These are phyloP conservation scores for Arctopsyche grandis DNA, from an alignment of 1,140 invertebrate species.

Conservation along the genomic window DNA sequence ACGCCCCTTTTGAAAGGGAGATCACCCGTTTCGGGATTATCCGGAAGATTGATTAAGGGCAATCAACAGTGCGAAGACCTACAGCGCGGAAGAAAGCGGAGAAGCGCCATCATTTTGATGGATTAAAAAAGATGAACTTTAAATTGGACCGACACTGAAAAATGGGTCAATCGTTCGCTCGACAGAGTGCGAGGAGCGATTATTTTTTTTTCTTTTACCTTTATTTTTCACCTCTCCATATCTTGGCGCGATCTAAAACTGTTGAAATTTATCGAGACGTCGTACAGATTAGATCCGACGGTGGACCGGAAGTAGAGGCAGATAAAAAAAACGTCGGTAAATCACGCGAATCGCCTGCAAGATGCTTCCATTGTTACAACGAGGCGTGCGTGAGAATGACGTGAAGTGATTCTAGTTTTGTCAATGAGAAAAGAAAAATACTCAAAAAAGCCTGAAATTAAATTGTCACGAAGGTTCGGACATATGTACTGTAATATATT, in stretches of 20 bases:
- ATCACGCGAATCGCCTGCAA: neutral
- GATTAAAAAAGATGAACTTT: constrained; percentile 14
- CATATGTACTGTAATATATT: too few species aligned
- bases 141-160: neutral
- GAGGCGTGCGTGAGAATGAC: constrained; percentile 10
- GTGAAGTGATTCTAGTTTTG: neutral
- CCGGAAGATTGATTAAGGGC: constrained; percentile 8
- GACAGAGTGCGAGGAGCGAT: neutral
- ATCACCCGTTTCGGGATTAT: neutral
- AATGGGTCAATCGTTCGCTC: neutral
- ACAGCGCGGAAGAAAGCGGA: neutral
- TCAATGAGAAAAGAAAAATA: too few species aligned
- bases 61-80: neutral
- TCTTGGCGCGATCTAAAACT: neutral
- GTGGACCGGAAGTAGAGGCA: neutral
- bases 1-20: neutral
- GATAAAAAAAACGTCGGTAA: neutral
- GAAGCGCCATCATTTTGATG: constrained; percentile 2
- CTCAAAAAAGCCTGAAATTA: too few species aligned
- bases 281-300: neutral
- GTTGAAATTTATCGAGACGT: neutral
- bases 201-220: neutral
- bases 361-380: neutral
- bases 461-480: too few species aligned
- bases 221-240: neutral